Base-by-base conservation (phyloP, 2,113 vertebrate genomes). In the Amphilophus citrinellus region DNA sequence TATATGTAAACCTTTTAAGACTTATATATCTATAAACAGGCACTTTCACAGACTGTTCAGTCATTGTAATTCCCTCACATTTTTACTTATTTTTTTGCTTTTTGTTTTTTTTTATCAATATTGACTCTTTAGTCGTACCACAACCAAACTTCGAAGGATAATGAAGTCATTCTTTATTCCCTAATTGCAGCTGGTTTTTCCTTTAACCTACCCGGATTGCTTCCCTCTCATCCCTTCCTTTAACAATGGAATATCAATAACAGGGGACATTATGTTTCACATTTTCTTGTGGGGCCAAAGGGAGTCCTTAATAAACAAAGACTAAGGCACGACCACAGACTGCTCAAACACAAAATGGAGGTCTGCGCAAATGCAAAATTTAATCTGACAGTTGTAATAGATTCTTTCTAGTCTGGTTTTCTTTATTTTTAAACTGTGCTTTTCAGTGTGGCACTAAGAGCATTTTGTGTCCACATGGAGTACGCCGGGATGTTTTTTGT, bases 161-260 rank as follows among this genome's bases (percentile, higher is more conserved):
- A 88, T 85, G 47, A 68, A 18, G 14, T 56, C 62, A 44, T 77
- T 84, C 89, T 73, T 88, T 80, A 62, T 90, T 92, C 61, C 82
- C 24, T 88, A 87, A 88, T 91, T 88, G 77, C 62, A 50, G 79
- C 79, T 86, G 83, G 61, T 86, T 90, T 82, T 65, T 75, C 80
- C 68, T 79, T 61, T 83, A 84, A 88, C 73, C 65, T 78, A 73
- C 61, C 71, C 42, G 84, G 53, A 79, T 83, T 56, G 53, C 80
- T 84, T 24, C 83, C 50, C 84, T 62, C 27, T 39, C 80, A 75
- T 85, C 76, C 76, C 71, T 68, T 83, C 79, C 77, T 87, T 88
- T 76, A 85, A 88, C 81, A 50, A 76, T 88, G 85, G 85, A 83
- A 90, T 88, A 92, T 94, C 94, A 92, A 95, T 93, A 95, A 94